phyloP scores from a whole-genome alignment of 2,797 vertebrate genomes.

The Periophthalmus magnuspinnatus region DNA sequence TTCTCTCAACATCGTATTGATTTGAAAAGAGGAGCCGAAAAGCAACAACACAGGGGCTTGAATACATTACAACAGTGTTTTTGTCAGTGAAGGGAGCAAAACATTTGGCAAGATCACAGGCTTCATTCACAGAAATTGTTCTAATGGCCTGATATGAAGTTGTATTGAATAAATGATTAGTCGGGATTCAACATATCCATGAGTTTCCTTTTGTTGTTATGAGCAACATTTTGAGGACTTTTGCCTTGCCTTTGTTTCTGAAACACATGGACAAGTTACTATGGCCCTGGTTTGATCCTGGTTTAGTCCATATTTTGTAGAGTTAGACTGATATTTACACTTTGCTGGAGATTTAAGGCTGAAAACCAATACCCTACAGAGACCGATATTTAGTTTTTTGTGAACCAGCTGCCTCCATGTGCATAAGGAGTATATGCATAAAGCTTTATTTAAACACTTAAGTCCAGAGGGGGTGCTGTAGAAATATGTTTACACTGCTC shows the following conservation, averaged over 20 bases:
- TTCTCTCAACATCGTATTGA: conserved; percentile 44
- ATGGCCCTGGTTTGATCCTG: not conserved
- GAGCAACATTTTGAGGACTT: too few species aligned
- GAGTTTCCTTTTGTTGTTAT: too few species aligned
- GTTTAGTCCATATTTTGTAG: not conserved
- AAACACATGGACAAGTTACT: not conserved
- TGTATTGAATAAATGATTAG: not conserved
- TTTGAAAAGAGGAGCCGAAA: conserved; percentile 25
- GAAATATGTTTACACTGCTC: too few species aligned
- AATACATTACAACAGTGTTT: conserved; percentile 33
- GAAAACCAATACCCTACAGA: too few species aligned
- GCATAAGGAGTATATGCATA: too few species aligned
- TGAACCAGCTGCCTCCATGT: too few species aligned
- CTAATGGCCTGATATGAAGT: not conserved
- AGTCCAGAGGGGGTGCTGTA: too few species aligned
- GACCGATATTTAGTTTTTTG: too few species aligned
- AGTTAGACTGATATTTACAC: too few species aligned
- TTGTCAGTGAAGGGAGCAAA: conserved; percentile 13
- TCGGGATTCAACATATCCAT: not conserved
- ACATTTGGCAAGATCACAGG: conserved; percentile 10
- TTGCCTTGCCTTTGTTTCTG: too few species aligned
- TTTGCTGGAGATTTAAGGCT: too few species aligned
- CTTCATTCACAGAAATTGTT: not conserved
- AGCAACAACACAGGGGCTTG: conserved; percentile 29
- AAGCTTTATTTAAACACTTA: too few species aligned